Conservation (phyloP, 2,888 invertebrate genomes). For the Phaonia tiefii region DNA sequence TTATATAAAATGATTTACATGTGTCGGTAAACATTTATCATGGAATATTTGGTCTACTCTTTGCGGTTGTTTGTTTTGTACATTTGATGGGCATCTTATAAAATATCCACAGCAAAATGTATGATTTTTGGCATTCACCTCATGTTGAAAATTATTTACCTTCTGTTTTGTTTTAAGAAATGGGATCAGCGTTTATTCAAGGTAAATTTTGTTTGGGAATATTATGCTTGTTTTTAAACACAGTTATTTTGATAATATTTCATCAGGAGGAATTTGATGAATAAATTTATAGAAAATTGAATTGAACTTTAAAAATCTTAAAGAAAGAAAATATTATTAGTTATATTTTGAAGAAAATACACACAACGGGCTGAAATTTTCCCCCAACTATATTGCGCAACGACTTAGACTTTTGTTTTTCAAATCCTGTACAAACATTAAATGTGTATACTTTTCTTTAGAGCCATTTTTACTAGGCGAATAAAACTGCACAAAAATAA, state of each 20-base stretch:
- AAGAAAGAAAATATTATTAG: too few relatives aligned
- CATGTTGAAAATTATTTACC: background rate
- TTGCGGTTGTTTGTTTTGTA: background rate
- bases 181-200: background rate
- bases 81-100: slow-evolving; percentile 38
- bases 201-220: background rate
- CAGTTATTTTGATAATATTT: slow-evolving; percentile 37
- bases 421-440: too few relatives aligned
- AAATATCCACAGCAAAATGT: slow-evolving; percentile 6
- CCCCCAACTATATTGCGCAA: too few relatives aligned
- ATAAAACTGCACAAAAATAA: too few relatives aligned
- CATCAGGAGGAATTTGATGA: background rate
- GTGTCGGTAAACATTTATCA: slow-evolving; percentile 56
- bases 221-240: slow-evolving; percentile 19
- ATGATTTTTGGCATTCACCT: slow-evolving; percentile 39
- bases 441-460: too few relatives aligned
- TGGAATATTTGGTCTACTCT: slow-evolving; percentile 28
- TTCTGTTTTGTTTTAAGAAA: background rate
- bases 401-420: too few relatives aligned
- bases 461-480: too few relatives aligned
- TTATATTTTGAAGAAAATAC: too few relatives aligned
- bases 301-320: background rate
- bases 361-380: too few relatives aligned
- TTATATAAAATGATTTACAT: slow-evolving; percentile 52
- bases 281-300: slow-evolving; percentile 4